Conservation (phyloP, 2,888 invertebrate genomes). For the Sarcophaga subvicina region DNA sequence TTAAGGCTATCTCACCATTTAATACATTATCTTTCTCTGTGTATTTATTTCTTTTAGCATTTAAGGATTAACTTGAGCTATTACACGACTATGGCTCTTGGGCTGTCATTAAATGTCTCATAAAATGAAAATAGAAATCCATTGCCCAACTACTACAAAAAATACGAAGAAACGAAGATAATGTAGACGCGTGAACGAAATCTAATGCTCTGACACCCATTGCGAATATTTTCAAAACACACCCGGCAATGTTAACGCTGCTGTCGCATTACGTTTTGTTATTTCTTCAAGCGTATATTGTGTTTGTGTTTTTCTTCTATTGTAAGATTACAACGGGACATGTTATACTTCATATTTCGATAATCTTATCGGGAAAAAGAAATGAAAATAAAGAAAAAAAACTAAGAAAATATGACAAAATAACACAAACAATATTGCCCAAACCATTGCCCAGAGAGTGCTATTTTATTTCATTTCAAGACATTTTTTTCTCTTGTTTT, state of each 20-base stretch:
- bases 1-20: neutral
- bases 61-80: slow-evolving; percentile 10
- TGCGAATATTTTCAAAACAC: neutral
- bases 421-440: neutral
- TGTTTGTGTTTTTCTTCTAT: neutral
- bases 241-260: neutral
- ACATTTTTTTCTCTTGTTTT: neutral
- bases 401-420: slow-evolving; percentile 10
- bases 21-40: neutral
- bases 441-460: neutral
- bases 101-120: slow-evolving; percentile 50
- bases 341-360: slow-evolving; percentile 35
- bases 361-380: slow-evolving; percentile 24
- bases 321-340: neutral
- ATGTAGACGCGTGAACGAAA: neutral
- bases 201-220: neutral
- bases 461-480: neutral
- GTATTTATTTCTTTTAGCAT: neutral
- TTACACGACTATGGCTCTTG: slow-evolving; percentile 25
- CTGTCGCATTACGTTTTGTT: too few relatives aligned
- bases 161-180: neutral
- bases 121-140: slow-evolving; percentile 45
- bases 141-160: slow-evolving; percentile 6
- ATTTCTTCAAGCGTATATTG: too few relatives aligned
- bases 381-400: neutral